phyloP scores from a whole-genome alignment of 2,113 vertebrate genomes.

The Neotragus moschatus region DNA sequence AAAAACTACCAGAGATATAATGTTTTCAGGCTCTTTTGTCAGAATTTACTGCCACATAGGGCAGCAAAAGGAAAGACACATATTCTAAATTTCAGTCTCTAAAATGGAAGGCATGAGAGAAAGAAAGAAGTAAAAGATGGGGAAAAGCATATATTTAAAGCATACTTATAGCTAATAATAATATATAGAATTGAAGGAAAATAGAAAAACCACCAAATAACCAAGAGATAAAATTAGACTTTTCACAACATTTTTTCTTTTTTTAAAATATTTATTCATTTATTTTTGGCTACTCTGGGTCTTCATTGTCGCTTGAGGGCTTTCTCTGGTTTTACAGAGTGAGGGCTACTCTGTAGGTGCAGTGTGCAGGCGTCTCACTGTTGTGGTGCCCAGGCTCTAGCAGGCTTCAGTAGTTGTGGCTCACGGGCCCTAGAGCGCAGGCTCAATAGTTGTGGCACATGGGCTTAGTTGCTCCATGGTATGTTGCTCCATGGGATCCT shows the following conservation, averaged over 20 bases:
- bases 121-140: neutral
- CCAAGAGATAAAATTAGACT: neutral
- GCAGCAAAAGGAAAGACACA: neutral
- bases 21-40: neutral
- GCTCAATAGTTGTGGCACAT: accelerated
- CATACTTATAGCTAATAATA: neutral
- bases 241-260: neutral
- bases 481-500: neutral
- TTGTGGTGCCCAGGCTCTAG: neutral
- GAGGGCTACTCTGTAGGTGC: neutral
- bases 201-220: neutral
- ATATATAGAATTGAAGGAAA: neutral
- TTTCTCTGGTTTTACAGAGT: neutral
- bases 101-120: neutral
- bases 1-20: neutral
- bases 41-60: neutral
- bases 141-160: neutral
- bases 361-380: neutral
- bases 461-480: neutral
- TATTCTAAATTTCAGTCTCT: neutral
- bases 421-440: neutral
- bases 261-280: neutral
- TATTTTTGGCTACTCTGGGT: neutral
- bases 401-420: neutral
- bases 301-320: neutral